Evolutionary conservation across 2,113 vertebrate genomes (phyloP).

Genomic region (Lathamus discolor): DNA sequence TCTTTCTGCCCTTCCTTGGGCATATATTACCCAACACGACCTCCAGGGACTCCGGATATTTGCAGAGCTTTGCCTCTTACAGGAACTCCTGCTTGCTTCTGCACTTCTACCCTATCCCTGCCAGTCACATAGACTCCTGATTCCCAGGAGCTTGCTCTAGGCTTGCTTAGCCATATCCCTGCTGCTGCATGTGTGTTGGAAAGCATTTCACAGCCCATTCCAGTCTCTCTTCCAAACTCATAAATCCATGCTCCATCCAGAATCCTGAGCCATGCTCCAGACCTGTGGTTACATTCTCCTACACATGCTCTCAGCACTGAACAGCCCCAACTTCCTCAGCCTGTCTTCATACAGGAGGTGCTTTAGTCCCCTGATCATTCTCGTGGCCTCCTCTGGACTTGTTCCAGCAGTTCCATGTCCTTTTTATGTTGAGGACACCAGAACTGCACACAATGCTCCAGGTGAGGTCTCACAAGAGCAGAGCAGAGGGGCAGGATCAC

Average conservation of each 20-base stretch:
- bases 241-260: not conserved
- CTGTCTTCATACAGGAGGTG: too few species aligned
- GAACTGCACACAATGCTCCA: too few species aligned
- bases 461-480: too few species aligned
- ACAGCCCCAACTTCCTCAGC: too few species aligned
- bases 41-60: not conserved
- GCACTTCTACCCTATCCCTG: not conserved
- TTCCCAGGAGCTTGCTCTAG: not conserved
- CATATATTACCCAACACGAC: not conserved
- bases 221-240: not conserved
- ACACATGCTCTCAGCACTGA: not conserved
- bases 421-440: too few species aligned
- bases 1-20: not conserved
- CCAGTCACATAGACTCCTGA: not conserved
- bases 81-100: not conserved
- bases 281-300: not conserved
- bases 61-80: not conserved
- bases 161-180: not conserved
- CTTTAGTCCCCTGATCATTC: too few species aligned
- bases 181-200: not conserved
- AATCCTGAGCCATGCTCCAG: not conserved
- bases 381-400: too few species aligned
- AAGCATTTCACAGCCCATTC: not conserved
- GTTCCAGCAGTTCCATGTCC: too few species aligned
- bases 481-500: too few species aligned